These are phyloP conservation scores for Clanis bilineata DNA, from an alignment of 2,888 invertebrate species.

Conservation along the genomic window DNA sequence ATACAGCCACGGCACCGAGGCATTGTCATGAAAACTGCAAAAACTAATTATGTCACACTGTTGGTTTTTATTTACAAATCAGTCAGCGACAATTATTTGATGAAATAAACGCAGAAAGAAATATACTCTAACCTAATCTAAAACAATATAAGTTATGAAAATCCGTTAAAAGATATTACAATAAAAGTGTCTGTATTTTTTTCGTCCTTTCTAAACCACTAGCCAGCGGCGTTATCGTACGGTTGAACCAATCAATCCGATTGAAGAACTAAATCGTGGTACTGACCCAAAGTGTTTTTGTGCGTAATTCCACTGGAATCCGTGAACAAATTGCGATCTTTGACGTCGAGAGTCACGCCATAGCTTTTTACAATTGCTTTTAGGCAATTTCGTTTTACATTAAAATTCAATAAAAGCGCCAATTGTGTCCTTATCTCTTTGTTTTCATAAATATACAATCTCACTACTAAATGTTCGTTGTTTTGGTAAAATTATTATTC, in stretches of 20 bases:
- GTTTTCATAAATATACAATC: background rate
- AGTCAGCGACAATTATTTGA: too few species aligned
- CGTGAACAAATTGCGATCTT: background rate
- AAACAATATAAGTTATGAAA: background rate
- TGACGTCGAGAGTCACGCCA: background rate
- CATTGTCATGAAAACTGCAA: too few species aligned
- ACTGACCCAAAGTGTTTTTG: background rate
- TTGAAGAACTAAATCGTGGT: conserved; percentile 3
- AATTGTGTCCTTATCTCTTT: too few species aligned
- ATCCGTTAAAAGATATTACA: background rate
- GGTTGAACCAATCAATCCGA: conserved; percentile 9
- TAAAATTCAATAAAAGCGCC: too few species aligned
- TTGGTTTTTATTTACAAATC: too few species aligned
- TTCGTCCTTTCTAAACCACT: background rate
- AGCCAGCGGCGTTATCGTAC: background rate
- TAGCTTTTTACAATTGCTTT: background rate
- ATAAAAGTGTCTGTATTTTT: background rate
- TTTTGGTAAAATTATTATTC: background rate
- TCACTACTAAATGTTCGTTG: background rate
- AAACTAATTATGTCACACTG: too few species aligned
- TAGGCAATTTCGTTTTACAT: too few species aligned
- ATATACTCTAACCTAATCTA: too few species aligned
- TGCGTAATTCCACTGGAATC: conserved; percentile 1
- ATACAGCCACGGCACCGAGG: too few species aligned
- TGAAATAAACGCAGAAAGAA: too few species aligned